These are phyloP conservation scores for Idaea biselata DNA, from an alignment of 2,888 invertebrate genomes.

Conservation along the genomic window DNA sequence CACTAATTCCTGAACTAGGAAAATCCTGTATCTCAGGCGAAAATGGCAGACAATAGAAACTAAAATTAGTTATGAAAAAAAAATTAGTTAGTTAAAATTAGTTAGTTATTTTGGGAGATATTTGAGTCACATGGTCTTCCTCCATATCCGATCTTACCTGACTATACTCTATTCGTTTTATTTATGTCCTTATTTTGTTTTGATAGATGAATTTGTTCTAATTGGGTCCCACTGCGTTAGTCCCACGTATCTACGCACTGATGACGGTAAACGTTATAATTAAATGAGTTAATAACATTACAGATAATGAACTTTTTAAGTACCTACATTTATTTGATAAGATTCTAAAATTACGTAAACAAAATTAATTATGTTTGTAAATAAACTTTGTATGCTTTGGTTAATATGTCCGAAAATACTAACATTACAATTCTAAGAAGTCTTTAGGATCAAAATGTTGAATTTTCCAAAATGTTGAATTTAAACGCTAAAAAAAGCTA, in stretches of 20 bases:
- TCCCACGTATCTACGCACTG: background rate
- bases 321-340: background rate
- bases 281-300: background rate
- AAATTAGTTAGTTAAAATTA: too few species aligned
- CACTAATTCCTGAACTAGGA: too few species aligned
- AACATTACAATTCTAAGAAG: too few species aligned
- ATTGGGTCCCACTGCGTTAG: background rate
- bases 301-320: background rate
- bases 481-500: too few species aligned
- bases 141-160: too few species aligned
- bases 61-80: too few species aligned
- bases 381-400: slow-evolving; percentile 10
- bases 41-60: too few species aligned
- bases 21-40: too few species aligned
- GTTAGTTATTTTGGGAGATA: too few species aligned
- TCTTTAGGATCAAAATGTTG: too few species aligned
- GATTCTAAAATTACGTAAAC: slow-evolving; percentile 16
- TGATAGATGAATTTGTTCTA: slow-evolving; percentile 13
- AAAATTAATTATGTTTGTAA: slow-evolving; percentile 24
- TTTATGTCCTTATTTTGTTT: background rate
- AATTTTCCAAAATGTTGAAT: too few species aligned
- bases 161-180: background rate
- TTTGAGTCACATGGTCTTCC: too few species aligned
- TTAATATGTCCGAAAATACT: background rate
- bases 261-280: background rate